Evolutionary conservation across 1,140 invertebrate species (phyloP).

Genomic region (Arctopsyche grandis): DNA sequence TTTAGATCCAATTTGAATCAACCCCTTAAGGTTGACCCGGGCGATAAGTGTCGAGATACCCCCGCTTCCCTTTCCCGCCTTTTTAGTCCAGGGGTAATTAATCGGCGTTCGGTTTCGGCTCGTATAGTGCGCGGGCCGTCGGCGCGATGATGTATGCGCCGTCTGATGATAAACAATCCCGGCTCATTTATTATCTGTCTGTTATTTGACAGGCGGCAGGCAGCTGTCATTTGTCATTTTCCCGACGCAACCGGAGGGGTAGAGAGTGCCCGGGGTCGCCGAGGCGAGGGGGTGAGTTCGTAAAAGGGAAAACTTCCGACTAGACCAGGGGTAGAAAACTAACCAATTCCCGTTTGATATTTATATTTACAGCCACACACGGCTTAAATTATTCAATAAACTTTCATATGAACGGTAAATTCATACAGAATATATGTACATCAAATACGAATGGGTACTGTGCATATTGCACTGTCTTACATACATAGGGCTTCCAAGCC

Average conservation of each 20-base stretch:
- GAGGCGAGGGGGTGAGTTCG: not conserved
- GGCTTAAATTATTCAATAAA: too few species aligned
- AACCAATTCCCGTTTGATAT: too few species aligned
- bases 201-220: slow-evolving; percentile 69
- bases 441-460: too few species aligned
- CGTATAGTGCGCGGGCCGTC: not conserved
- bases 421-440: too few species aligned
- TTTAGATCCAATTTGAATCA: too few species aligned
- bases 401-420: too few species aligned
- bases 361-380: too few species aligned
- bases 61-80: not conserved
- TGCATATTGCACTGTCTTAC: too few species aligned
- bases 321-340: not conserved
- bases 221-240: slow-evolving; percentile 70
- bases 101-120: not conserved
- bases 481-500: too few species aligned
- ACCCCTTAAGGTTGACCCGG: too few species aligned
- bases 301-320: slow-evolving; percentile 31
- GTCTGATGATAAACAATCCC: slow-evolving; percentile 69
- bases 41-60: not conserved
- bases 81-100: not conserved
- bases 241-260: slow-evolving; percentile 53
- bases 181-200: slow-evolving; percentile 69
- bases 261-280: slow-evolving; percentile 11
- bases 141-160: slow-evolving; percentile 67